A percentile compares a stretch with the other conserved stretches of the same genome.
phyloP scores from a whole-genome alignment of 2,797 vertebrate genomes.

The Menidia menidia region DNA sequence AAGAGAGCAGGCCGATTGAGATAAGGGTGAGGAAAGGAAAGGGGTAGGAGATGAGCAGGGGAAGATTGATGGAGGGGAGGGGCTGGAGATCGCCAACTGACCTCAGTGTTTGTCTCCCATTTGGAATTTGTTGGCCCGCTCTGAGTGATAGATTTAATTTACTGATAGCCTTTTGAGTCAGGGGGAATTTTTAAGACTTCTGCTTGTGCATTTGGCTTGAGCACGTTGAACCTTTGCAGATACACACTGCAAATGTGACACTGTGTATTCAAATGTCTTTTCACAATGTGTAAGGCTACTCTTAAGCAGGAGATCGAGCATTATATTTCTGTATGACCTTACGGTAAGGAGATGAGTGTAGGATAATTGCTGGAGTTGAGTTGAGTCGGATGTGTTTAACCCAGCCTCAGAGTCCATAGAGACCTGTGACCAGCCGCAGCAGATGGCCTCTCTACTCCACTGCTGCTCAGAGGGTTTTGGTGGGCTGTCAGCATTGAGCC shows the following conservation, averaged over 20 bases:
- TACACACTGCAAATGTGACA: background rate
- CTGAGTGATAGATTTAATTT: constrained; percentile 78
- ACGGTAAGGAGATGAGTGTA: constrained; percentile 1
- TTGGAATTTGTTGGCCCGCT: constrained; percentile 75
- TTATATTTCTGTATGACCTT: constrained; percentile 3
- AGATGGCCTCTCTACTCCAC: constrained; percentile 70
- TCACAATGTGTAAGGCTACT: background rate
- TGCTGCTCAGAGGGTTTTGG: constrained; percentile 48
- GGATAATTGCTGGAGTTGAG: constrained; percentile 55
- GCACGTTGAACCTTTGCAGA: background rate
- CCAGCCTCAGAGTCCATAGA: constrained; percentile 53
- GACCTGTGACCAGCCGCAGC: constrained; percentile 68
- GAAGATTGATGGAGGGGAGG: constrained; percentile 65
- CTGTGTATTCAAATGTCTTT: background rate
- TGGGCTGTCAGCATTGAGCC: constrained; percentile 39
- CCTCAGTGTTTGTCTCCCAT: constrained; percentile 75
- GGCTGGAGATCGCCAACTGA: constrained; percentile 73
- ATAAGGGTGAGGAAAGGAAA: constrained; percentile 50
- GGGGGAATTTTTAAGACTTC: constrained; percentile 55
- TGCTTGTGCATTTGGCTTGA: constrained; percentile 12
- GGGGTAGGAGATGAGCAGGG: constrained; percentile 39
- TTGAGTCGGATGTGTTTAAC: constrained; percentile 77
- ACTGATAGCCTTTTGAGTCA: constrained; percentile 73
- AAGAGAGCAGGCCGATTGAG: constrained; percentile 56
- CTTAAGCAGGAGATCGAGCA: background rate